phyloP scores from a whole-genome alignment of 1,140 invertebrate genomes.

The Medauroidea extradentata region DNA sequence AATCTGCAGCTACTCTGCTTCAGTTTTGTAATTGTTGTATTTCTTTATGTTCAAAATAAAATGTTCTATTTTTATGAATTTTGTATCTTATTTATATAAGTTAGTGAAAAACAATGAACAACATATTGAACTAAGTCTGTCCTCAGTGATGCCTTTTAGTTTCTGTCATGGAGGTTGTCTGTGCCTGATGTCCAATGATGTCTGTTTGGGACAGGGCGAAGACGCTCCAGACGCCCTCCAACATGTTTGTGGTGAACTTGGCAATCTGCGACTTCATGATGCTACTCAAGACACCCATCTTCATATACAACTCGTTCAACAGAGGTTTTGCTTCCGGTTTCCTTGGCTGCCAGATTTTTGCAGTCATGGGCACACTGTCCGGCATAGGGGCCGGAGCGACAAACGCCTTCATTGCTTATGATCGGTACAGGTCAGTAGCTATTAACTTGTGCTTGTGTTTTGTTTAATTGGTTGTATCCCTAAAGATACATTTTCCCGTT shows the following conservation, averaged over 20 bases:
- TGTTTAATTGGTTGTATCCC: no score
- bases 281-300: conserved; percentile 82
- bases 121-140: no score
- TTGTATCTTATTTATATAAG: no score
- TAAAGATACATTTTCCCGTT: no score
- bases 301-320: conserved; percentile 81
- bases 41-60: no score
- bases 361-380: conserved; percentile 66
- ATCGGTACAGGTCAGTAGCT: conserved; percentile 58
- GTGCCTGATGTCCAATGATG: conserved; percentile 18
- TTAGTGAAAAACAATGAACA: no score
- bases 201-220: conserved; percentile 61
- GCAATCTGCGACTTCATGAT: conserved; percentile 83
- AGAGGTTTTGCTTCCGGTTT: conserved; percentile 68
- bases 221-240: conserved; percentile 78
- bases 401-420: conserved; percentile 71
- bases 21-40: no score
- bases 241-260: conserved; percentile 84
- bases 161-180: no score
- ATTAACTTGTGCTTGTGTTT: no score
- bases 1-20: no score
- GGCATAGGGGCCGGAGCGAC: conserved; percentile 77
- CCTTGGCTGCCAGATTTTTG: conserved; percentile 73
- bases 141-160: no score
- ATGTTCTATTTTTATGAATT: no score